Evolutionary conservation across 2,888 invertebrate species (phyloP), one percentile per base, ranked within the genome.

Genomic region (Smittia aterrima): DNA sequence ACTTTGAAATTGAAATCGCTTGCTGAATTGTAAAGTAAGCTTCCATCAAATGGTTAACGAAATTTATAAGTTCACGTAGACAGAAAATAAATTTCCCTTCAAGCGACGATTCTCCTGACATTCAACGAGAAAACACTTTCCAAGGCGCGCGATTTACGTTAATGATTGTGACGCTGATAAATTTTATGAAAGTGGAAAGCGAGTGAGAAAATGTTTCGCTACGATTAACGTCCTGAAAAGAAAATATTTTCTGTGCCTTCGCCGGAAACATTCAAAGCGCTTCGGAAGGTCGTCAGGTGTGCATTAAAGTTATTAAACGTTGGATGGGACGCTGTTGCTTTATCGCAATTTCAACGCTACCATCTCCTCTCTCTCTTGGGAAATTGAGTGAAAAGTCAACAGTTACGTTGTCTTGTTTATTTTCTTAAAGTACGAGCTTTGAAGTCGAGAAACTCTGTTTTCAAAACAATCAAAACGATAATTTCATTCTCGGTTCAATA

Each of bases 131-230:
- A n/a, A 47, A 47, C 13, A 47, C 16, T 47, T 47, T 47, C 11
- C 47, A 47, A 47, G 58, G 58, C 22, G 58, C 70, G 27, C 54
- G 40, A 72, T 72, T 62, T 72, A 58, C 72, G 58, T 62, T 72
- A 72, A 72, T 72, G 72, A 72, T 54, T 72, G 58, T 72, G 62
- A 62, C 62, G 72, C 9, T 3, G 64, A 64, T 72, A 62, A 62
- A 38, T 40, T 62, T 72, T 22, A 62, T 72, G 72, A 58, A 62
- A 24, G 58, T 40, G 22, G 22, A 67, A 24, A 66, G n/a, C 16
- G 40, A 32, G 72, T 25, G 72, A 38, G 18, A 53, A 25, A 62
- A 40, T 9, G 32, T 4, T 22, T 58, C 9, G 6, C 22, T 58
- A 9, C n/a, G 47, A 47, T 47, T 47, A 47, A 2, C 47, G 11